Evolutionary conservation across 2,113 vertebrate species (phyloP).

Genomic region (Amblyornis subalaris): DNA sequence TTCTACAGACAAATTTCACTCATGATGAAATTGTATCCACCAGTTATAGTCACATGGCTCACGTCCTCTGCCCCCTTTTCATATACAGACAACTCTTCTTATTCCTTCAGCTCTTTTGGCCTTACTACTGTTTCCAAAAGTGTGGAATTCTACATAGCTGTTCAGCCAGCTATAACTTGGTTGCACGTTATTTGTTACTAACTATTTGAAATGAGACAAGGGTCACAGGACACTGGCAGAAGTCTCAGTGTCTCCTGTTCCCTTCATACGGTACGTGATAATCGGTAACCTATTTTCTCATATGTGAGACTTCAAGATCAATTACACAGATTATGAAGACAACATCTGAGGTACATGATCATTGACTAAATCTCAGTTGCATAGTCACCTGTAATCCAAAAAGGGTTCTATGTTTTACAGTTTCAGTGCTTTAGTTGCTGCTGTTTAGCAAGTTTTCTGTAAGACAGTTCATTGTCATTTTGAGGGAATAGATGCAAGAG

Average conservation of each 20-base stretch:
- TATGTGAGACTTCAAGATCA: not conserved
- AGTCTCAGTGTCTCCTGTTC: not conserved
- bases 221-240: not conserved
- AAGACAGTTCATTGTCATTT: not conserved
- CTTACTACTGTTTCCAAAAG: not conserved
- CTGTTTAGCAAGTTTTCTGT: not conserved
- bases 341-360: not conserved
- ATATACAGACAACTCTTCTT: not conserved
- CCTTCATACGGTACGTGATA: not conserved
- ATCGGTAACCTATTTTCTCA: not conserved
- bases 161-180: not conserved
- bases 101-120: not conserved
- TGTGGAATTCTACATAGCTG: not conserved
- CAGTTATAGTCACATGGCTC: not conserved
- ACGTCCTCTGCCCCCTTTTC: not conserved
- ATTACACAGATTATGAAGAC: not conserved
- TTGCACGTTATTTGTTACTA: not conserved
- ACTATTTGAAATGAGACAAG: not conserved
- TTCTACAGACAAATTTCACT: not conserved
- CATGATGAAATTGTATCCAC: not conserved
- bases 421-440: not conserved
- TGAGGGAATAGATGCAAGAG: not conserved
- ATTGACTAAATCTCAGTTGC: not conserved
- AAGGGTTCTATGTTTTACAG: not conserved
- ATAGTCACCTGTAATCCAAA: not conserved